Base-by-base conservation (phyloP, 2,888 invertebrate species). In the Drosophila anomelani region DNA sequence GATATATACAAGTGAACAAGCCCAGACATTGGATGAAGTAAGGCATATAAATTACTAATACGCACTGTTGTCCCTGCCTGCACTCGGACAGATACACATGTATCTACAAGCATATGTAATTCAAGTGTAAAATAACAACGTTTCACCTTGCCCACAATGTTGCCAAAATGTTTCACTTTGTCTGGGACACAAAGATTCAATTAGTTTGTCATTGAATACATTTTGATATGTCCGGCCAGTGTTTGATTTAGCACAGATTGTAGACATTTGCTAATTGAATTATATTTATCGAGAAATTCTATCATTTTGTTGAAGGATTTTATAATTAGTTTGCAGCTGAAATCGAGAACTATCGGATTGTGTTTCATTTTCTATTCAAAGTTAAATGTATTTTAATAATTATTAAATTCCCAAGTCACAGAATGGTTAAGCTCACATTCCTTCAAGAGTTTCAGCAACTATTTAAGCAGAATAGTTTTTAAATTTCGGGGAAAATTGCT, bases 11-110 rank as follows among this genome's bases (percentile, higher is more conserved):
- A 23, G 41, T 29, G 41, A 36, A 15, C 60, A 29, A 43, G n/a
- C 41, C 1, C 26, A 47, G 49, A 73, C 76, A 70, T 57, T 70
- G 47, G 56, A 26, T 44, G 62, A 55, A 75, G 61, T 68, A 70
- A 44, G 58, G 75, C 80, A 74, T 73, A 83, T 88, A 85, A 80
- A 88, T 85, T 80, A 76, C 88, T 88, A 78, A 84, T 85, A 83
- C 83, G 83, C 83, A 77, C 73, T 66, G 80, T 80, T 83, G 78
- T 83, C 76, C 58, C 49, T 64, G 62, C 57, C 72, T 67, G 58
- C 75, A 77, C 59, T 41, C 54, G 61, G 68, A 67, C 68, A 68
- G 46, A 60, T 62, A 75, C 59, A 72, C 53, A 51, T 58, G 66
- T 72, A 43, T 34, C 41, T 47, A 59, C 57, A 64, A 32, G 68